phyloP scores from a whole-genome alignment of 2,888 invertebrate genomes.

The Serripes groenlandicus region DNA sequence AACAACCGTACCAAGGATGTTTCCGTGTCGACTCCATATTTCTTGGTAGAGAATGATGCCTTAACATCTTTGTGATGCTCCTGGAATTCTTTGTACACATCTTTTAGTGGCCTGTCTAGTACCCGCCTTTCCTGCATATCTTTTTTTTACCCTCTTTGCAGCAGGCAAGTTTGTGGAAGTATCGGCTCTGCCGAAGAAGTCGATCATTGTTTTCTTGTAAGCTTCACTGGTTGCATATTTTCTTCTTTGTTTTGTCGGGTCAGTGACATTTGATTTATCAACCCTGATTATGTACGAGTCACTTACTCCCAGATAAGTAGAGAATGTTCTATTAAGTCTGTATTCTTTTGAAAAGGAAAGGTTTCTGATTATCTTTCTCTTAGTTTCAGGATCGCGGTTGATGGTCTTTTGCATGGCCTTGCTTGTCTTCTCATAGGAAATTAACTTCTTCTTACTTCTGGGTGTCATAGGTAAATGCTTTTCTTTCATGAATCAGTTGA shows the following conservation, averaged over 20 bases:
- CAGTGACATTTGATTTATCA: not conserved
- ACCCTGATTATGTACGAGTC: constrained; percentile 37
- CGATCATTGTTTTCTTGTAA: constrained; percentile 18
- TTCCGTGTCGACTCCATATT: constrained; percentile 37
- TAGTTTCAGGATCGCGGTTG: constrained; percentile 6
- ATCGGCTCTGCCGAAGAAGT: constrained; percentile 46
- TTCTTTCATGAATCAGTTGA: constrained; percentile 20
- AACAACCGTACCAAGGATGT: constrained; percentile 46
- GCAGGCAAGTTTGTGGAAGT: constrained; percentile 43
- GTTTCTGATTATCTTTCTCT: too few relatives aligned
- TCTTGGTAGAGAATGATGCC: constrained; percentile 42
- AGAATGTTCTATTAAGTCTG: constrained; percentile 28
- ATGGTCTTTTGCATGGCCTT: constrained; percentile 10
- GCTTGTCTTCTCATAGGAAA: constrained; percentile 28
- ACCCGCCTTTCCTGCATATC: constrained; percentile 34
- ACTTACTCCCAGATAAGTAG: constrained; percentile 27
- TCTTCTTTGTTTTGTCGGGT: constrained; percentile 30
- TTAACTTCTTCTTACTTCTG: constrained; percentile 18
- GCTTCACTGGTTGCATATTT: constrained; percentile 43
- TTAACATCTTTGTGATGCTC: constrained; percentile 31
- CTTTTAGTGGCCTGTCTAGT: constrained; percentile 39
- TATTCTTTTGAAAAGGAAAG: too few relatives aligned
- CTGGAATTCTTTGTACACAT: constrained; percentile 42
- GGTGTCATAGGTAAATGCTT: constrained; percentile 29
- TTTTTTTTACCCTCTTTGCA: constrained; percentile 40